Conservation (phyloP, 1,140 invertebrate genomes). For the Heliconius hewitsoni region DNA sequence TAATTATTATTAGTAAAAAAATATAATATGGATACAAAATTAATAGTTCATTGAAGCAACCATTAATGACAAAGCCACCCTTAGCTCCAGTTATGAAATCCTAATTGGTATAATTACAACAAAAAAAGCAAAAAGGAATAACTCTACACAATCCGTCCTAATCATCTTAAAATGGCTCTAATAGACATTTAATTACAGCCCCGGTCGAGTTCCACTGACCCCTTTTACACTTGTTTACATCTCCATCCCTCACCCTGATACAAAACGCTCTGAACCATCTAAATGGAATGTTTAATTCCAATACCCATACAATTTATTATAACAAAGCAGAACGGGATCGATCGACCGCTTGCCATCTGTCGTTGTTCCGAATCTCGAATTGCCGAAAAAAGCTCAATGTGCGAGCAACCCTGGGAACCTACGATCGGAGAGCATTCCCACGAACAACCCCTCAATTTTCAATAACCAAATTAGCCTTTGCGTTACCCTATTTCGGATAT, state of each 20-base stretch:
- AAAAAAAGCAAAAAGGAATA: slow-evolving; percentile 50
- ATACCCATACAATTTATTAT: slow-evolving; percentile 79
- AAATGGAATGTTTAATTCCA: slow-evolving; percentile 80
- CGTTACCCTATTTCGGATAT: slow-evolving; percentile 81
- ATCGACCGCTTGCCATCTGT: slow-evolving; percentile 78
- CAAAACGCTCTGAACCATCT: slow-evolving; percentile 70
- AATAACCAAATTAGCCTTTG: slow-evolving; percentile 82
- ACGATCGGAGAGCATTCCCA: slow-evolving; percentile 76
- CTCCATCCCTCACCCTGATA: slow-evolving; percentile 69
- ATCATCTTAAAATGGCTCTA: slow-evolving; percentile 73
- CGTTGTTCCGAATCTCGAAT: slow-evolving; percentile 75
- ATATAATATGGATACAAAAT: not conserved
- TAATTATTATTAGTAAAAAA: not conserved
- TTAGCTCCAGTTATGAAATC: slow-evolving; percentile 44
- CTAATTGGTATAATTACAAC: slow-evolving; percentile 61
- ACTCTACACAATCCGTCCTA: slow-evolving; percentile 65
- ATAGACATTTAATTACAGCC: slow-evolving; percentile 79
- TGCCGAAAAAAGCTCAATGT: slow-evolving; percentile 76
- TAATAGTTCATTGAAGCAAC: not conserved
- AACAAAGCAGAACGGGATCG: slow-evolving; percentile 74
- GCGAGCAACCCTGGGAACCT: slow-evolving; percentile 79
- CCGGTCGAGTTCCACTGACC: slow-evolving; percentile 73
- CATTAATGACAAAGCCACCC: slow-evolving; percentile 22
- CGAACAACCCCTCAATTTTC: slow-evolving; percentile 81
- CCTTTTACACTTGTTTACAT: slow-evolving; percentile 82